These are phyloP conservation scores for Acrobasis repandana DNA, from an alignment of 2,888 invertebrate species.

Conservation along the genomic window DNA sequence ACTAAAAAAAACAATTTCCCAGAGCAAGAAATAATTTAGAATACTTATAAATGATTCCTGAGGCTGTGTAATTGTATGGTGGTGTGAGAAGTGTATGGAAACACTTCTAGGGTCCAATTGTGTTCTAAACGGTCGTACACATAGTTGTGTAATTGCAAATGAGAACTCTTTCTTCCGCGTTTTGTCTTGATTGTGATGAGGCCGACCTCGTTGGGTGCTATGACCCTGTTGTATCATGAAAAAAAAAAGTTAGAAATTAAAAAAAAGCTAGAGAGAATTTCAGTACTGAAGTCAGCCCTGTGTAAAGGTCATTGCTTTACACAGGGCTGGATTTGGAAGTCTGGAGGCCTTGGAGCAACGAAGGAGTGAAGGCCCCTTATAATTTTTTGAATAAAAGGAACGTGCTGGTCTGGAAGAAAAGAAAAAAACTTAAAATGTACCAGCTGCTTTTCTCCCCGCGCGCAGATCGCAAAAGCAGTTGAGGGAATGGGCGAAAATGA, in stretches of 20 bases:
- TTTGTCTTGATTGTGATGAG: conserved; percentile 7
- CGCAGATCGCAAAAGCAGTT: too few species aligned
- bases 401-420: too few species aligned
- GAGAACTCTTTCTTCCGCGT: conserved; percentile 23
- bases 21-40: conserved; percentile 8
- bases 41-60: conserved; percentile 11
- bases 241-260: background rate
- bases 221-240: conserved; percentile 1
- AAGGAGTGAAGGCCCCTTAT: too few species aligned
- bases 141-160: conserved; percentile 26
- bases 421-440: too few species aligned
- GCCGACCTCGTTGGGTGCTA: background rate
- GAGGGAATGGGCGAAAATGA: too few species aligned
- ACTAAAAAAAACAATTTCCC: conserved; percentile 13
- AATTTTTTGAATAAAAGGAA: too few species aligned
- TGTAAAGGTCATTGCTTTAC: too few species aligned
- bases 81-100: conserved; percentile 31
- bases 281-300: too few species aligned
- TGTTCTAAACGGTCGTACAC: conserved; percentile 30
- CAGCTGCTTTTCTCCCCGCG: too few species aligned
- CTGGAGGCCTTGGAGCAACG: too few species aligned
- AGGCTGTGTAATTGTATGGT: conserved; percentile 13
- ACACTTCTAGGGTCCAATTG: conserved; percentile 30
- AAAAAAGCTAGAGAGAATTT: too few species aligned
- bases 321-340: too few species aligned